A percentile compares a stretch with the other conserved stretches of the same genome.
phyloP scores from a whole-genome alignment of 2,797 vertebrate genomes.

The Onychomys arenicola region DNA sequence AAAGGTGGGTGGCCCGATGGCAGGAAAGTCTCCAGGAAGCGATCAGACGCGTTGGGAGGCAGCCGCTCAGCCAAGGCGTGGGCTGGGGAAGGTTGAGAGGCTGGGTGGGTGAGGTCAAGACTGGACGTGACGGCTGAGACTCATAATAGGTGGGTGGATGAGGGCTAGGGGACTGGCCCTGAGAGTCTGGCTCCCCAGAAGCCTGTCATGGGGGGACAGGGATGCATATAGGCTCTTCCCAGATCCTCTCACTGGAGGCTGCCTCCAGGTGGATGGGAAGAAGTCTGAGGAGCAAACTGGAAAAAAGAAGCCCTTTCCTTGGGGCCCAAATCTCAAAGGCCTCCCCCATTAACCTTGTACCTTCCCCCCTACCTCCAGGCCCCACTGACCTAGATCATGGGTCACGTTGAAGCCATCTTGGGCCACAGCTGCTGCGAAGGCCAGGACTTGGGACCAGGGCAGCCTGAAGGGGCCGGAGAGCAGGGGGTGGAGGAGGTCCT shows the following conservation, averaged over 20 bases:
- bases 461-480: conserved; percentile 88
- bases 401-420: conserved; percentile 97
- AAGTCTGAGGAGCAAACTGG: conserved; percentile 24
- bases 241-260: not conserved
- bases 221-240: not conserved
- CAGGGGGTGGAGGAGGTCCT: conserved; percentile 80
- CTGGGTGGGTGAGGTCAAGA: not conserved
- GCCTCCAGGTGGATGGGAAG: not conserved
- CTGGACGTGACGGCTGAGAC: not conserved
- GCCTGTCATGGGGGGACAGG: not conserved
- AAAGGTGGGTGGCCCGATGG: conserved; percentile 90
- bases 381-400: conserved; percentile 94
- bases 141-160: not conserved
- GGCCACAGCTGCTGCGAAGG: conserved; percentile 92
- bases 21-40: conserved; percentile 93
- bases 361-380: conserved; percentile 35
- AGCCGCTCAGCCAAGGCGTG: conserved; percentile 92
- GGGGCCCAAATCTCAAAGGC: conserved; percentile 34
- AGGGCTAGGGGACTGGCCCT: not conserved
- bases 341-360: conserved; percentile 37
- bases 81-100: conserved; percentile 86
- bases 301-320: conserved; percentile 47
- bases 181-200: not conserved
- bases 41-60: conserved; percentile 90
- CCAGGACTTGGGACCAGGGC: conserved; percentile 93